Evolutionary conservation across 2,113 vertebrate species (phyloP), one percentile per base, ranked within the genome.

Genomic region (Corynorhinus townsendii): DNA sequence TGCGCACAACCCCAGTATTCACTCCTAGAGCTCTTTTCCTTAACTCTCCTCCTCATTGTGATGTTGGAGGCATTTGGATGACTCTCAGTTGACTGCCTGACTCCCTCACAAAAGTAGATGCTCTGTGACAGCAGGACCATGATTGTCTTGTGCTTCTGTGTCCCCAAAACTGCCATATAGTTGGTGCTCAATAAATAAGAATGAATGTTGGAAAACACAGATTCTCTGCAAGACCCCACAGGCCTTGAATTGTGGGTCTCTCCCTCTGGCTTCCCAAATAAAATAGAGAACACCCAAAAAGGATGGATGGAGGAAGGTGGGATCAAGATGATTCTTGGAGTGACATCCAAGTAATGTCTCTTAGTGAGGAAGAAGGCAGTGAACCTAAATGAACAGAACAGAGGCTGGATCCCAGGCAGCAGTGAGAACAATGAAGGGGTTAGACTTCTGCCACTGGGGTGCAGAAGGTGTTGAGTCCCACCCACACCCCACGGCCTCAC

Each of bases 41-140:
- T 64, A 17, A 11, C 11, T 11, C 28, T 68, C 5, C 0, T 5
- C 15, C 17, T 66, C 24, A 0, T 5, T n/a, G 26, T 49, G 64
- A 22, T 15, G 52, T 43, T n/a, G 54, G 40, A 92, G n/a, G 33
- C 54, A 17, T 40, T 8, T 26, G 11, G 26, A 28, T 45, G 38
- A 54, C 38, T 22, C 0, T n/a, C 80, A 62, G 8, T 49, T 49
- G 56, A 52, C n/a, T 68, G n/a, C 26, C n/a, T 35, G 7, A 30
- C 66, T 89, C 20, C 77, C 72, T 68, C 43, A 7, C 33, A 9
- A 11, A 69, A 59, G 22, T 10, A 33, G 68, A 71, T 85, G 49
- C 40, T 66, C 43, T 45, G 17, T 15, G 43, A 76, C 20, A 73
- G 33, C 52, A 90, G 20, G 10, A 10, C 56, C 20, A 20, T 3